Percentiles rank a stretch among this genome's conserved stretches.
Evolutionary conservation across 1,140 invertebrate species (phyloP).

Genomic region (Pomacea maculata): DNA sequence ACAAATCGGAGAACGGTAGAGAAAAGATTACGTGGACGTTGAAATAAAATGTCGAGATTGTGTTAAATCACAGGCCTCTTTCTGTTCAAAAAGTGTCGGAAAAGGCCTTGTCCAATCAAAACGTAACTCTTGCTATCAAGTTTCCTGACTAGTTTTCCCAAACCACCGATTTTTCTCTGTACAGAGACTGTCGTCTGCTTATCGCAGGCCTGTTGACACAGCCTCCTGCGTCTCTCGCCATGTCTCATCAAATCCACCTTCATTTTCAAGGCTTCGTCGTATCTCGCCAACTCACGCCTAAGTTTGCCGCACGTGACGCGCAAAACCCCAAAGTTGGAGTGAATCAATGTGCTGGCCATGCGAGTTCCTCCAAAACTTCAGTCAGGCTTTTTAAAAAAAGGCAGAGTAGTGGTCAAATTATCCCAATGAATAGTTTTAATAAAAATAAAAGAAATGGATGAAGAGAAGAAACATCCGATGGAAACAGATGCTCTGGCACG

Average conservation of each 20-base stretch:
- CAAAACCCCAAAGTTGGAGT: not conserved
- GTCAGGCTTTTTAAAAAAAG: not conserved
- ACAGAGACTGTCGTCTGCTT: not conserved
- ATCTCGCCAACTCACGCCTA: constrained; percentile 6
- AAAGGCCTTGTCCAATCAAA: no score
- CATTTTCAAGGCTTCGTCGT: constrained; percentile 2
- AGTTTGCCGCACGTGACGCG: not conserved
- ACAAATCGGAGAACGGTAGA: no score
- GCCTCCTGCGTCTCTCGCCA: constrained; percentile 1
- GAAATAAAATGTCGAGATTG: no score
- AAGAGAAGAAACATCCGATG: not conserved
- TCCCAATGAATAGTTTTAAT: not conserved
- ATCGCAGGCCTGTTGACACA: not conserved
- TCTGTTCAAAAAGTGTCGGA: no score
- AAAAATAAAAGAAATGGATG: not conserved
- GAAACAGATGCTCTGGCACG: not conserved
- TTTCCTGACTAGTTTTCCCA: no score
- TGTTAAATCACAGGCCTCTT: no score
- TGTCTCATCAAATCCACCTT: constrained; percentile 5
- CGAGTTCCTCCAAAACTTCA: not conserved
- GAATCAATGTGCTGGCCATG: not conserved
- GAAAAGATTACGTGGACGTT: no score
- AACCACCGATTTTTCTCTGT: no score
- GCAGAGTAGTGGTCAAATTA: not conserved
- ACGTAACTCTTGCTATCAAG: no score